Conservation (phyloP, 2,888 invertebrate species). For the Camponotus fellah region DNA sequence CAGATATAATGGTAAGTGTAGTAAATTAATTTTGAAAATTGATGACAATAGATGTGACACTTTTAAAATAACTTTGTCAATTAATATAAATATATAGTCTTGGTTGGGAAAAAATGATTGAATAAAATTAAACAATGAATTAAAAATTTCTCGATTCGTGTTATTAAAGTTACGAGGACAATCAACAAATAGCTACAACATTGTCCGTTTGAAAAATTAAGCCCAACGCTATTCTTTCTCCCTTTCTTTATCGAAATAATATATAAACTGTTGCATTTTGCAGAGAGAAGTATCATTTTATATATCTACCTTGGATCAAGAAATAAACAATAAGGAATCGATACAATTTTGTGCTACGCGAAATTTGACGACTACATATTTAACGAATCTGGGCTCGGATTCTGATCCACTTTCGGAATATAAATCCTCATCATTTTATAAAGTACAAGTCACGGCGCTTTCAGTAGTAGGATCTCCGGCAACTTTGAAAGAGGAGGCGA, state of each 20-base stretch:
- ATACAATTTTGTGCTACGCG: conserved; percentile 81
- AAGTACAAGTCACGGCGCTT: conserved; percentile 86
- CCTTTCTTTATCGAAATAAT: background rate
- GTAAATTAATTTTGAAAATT: too few species aligned
- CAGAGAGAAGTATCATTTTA: conserved; percentile 87
- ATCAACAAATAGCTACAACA: background rate
- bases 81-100: background rate
- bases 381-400: conserved; percentile 79
- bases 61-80: background rate
- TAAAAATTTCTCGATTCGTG: background rate
- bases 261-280: conserved; percentile 40
- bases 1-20: too few species aligned
- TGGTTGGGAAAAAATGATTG: background rate
- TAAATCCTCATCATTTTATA: conserved; percentile 76
- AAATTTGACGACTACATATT: conserved; percentile 78
- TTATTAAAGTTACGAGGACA: background rate
- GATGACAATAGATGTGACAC: too few species aligned
- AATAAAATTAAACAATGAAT: background rate
- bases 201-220: conserved; percentile 1
- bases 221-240: background rate
- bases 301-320: conserved; percentile 82
- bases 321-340: conserved; percentile 82
- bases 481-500: conserved; percentile 68
- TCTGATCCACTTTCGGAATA: conserved; percentile 79
- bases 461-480: conserved; percentile 85